Evolutionary conservation across 2,797 vertebrate species (phyloP).

Genomic region (Pagetopsis macropterus): DNA sequence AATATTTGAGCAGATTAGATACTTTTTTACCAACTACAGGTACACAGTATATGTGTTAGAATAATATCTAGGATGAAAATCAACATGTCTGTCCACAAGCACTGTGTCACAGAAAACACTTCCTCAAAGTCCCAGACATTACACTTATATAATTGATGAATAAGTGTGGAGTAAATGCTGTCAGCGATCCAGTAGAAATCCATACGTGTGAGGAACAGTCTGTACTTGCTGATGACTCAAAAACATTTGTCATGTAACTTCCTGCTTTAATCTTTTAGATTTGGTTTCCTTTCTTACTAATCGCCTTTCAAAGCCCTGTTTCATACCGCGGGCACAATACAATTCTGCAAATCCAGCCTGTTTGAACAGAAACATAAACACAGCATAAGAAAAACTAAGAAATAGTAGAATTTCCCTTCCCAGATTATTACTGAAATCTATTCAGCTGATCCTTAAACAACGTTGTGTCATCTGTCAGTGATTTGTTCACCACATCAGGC

Average conservation of each 20-base stretch:
- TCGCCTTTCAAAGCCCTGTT: not conserved
- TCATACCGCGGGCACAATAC: not conserved
- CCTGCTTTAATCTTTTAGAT: not conserved
- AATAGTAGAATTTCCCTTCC: not conserved
- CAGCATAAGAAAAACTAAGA: not conserved
- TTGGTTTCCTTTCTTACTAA: not conserved
- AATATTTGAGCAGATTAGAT: not conserved
- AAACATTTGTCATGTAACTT: conserved; percentile 1
- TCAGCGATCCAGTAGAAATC: not conserved
- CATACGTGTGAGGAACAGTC: not conserved
- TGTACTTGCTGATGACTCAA: conserved; percentile 1
- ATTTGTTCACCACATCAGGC: not conserved
- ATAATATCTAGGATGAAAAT: not conserved
- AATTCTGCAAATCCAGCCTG: not conserved
- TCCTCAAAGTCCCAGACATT: not conserved
- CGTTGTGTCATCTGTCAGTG: not conserved
- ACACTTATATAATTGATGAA: not conserved
- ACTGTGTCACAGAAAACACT: not conserved
- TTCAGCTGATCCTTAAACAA: not conserved
- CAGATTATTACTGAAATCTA: not conserved
- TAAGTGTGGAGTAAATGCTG: not conserved
- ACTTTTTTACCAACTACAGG: not conserved
- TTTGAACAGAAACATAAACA: not conserved
- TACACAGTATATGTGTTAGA: not conserved
- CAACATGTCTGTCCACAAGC: conserved; percentile 7